phyloP scores from a whole-genome alignment of 1,140 invertebrate genomes.

The Oscheius sp. region DNA sequence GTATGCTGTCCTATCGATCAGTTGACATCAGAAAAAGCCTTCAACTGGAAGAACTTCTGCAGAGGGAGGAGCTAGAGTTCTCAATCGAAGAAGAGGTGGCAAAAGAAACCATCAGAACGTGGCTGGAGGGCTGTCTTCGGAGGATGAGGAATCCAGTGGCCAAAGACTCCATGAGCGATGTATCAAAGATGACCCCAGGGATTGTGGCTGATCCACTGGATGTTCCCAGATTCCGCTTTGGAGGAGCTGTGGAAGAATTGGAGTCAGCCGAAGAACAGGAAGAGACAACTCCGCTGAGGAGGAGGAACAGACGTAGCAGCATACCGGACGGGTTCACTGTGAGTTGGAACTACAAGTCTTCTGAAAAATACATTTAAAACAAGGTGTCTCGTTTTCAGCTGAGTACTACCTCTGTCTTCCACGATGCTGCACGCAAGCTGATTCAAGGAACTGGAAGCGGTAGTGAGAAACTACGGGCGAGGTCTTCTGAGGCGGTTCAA shows the following conservation, averaged over 20 bases:
- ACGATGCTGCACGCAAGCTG: background rate
- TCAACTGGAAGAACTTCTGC: constrained; percentile 94
- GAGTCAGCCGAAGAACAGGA: constrained; percentile 16
- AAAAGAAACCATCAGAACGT: constrained; percentile 85
- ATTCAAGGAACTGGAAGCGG: background rate
- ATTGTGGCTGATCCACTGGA: constrained; percentile 2
- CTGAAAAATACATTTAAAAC: no score
- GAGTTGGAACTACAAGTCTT: constrained; percentile 1
- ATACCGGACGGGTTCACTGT: constrained; percentile 49
- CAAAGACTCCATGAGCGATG: constrained; percentile 34
- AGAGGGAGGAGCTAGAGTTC: constrained; percentile 96
- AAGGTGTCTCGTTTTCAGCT: background rate
- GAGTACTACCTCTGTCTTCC: constrained; percentile 7
- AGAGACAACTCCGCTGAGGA: constrained; percentile 18
- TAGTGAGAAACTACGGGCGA: background rate
- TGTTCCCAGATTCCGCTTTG: constrained; percentile 35
- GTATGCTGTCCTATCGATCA: constrained; percentile 97
- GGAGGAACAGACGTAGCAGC: constrained; percentile 43
- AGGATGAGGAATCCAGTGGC: constrained; percentile 55
- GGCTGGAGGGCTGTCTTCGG: constrained; percentile 65
- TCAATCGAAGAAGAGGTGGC: constrained; percentile 99
- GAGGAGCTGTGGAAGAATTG: constrained; percentile 5
- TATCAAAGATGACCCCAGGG: constrained; percentile 18
- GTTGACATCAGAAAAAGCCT: constrained; percentile 97
- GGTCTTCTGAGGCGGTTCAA: constrained; percentile 29